Base-by-base conservation (phyloP, 1,140 invertebrate species). In the Amyelois transitella region DNA sequence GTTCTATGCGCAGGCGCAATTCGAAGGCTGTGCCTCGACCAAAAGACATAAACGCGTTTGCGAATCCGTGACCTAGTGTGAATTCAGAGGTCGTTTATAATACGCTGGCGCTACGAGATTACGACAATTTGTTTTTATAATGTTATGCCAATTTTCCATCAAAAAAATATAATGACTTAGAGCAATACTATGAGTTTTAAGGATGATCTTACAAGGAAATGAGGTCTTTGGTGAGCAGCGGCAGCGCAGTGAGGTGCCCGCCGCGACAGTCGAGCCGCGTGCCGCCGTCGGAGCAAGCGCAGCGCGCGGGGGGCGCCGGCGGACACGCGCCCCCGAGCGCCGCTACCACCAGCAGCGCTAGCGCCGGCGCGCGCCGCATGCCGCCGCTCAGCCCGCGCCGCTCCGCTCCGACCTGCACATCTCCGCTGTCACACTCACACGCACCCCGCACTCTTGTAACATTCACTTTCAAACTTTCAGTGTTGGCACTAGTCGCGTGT, bases 231-330 rank as follows among this genome's bases (percentile, higher is more conserved):
- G 69, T 62, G 49, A 80, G 62, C 55, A 72, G 71, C 51, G 77
- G 77, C 54, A 80, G 64, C n/a, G 48, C 55, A 19, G 53, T 58
- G 25, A 80, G 65, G 32, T 55, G 67, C 21, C 69, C 69, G 18
- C 57, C 64, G 43, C 77, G 75, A 57, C 77, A 80, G 19, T 62
- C 55, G 19, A 77, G 61, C 18, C 69, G 60, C 22, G 72, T 50
- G 61, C 75, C 72, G 32, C 59, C 69, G 58, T 75, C 74, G 62
- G 56, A 55, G 72, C 76, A 76, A 55, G 67, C 61, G 72, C 76
- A 76, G 50, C 64, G 56, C 44, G 59, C 61, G 24, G 25, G 72
- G 51, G 59, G 72, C 68, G 22, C 53, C 69, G 57, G 72, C 72
- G 58, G 59, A 69, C 76, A 75, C 58, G 69, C 60, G 71, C 75